Evolutionary conservation across 2,113 vertebrate genomes (phyloP).

Genomic region (Bubo scandiacus): DNA sequence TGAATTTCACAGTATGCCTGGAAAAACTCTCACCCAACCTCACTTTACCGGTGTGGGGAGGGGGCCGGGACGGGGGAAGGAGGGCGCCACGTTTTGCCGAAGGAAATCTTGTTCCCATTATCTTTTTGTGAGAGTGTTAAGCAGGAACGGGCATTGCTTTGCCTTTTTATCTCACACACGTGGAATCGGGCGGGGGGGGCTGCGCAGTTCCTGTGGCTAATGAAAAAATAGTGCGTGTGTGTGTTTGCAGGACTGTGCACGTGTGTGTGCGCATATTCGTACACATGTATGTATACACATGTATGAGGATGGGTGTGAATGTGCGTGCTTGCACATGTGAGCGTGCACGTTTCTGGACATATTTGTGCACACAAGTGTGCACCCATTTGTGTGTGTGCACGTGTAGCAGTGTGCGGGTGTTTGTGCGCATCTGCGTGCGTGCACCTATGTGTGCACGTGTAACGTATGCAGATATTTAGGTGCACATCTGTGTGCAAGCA

Average conservation of each 20-base stretch:
- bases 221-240: not conserved
- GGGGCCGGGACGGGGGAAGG: not conserved
- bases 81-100: not conserved
- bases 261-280: no score
- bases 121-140: conserved; percentile 43
- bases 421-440: not conserved
- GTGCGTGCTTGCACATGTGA: not conserved
- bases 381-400: no score
- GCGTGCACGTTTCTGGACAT: no score
- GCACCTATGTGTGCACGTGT: not conserved
- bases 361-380: not conserved
- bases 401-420: rapidly evolving
- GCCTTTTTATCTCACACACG: conserved; percentile 47
- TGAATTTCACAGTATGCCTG: conserved; percentile 74
- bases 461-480: not conserved
- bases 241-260: not conserved
- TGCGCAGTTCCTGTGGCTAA: not conserved
- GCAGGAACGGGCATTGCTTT: not conserved
- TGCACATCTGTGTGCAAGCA: rapidly evolving
- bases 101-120: conserved; percentile 70
- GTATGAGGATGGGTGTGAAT: rapidly evolving
- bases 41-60: not conserved
- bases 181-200: not conserved
- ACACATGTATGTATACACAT: not conserved
- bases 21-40: conserved; percentile 69